Evolutionary conservation across 2,888 invertebrate genomes (phyloP).

Genomic region (Chymomyza amoena): DNA sequence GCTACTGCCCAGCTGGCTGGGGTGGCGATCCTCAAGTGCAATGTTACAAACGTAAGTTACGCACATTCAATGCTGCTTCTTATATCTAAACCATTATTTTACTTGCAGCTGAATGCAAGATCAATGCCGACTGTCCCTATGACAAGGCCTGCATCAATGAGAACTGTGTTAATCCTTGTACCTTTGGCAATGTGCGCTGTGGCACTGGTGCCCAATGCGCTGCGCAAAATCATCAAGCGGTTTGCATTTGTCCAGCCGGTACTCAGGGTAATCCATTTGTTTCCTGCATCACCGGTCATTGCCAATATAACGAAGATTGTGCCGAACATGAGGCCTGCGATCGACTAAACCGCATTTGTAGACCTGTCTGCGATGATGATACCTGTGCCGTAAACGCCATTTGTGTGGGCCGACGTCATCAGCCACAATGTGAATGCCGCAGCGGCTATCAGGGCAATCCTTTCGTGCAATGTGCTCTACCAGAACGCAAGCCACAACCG

Average conservation of each 20-base stretch:
- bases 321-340: conserved; percentile 91
- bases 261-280: conserved; percentile 90
- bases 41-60: conserved; percentile 90
- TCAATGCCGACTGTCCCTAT: conserved; percentile 89
- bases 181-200: conserved; percentile 83
- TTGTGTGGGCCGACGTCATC: conserved; percentile 88
- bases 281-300: conserved; percentile 89
- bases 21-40: conserved; percentile 92
- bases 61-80: neutral
- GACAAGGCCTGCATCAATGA: conserved; percentile 89
- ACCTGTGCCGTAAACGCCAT: conserved; percentile 88
- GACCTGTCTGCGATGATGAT: conserved; percentile 89
- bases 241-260: conserved; percentile 90
- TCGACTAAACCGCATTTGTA: conserved; percentile 88
- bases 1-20: conserved; percentile 90
- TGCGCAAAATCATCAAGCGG: conserved; percentile 87
- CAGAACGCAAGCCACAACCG: conserved; percentile 78
- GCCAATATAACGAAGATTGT: conserved; percentile 94
- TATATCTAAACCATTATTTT: neutral
- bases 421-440: conserved; percentile 88
- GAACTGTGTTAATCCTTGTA: conserved; percentile 90
- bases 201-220: conserved; percentile 89
- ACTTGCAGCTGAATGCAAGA: conserved; percentile 86
- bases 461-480: conserved; percentile 83
- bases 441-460: conserved; percentile 89